These are phyloP conservation scores for Pediacus dermestoides DNA, from an alignment of 2,888 invertebrate genomes.

Conservation along the genomic window DNA sequence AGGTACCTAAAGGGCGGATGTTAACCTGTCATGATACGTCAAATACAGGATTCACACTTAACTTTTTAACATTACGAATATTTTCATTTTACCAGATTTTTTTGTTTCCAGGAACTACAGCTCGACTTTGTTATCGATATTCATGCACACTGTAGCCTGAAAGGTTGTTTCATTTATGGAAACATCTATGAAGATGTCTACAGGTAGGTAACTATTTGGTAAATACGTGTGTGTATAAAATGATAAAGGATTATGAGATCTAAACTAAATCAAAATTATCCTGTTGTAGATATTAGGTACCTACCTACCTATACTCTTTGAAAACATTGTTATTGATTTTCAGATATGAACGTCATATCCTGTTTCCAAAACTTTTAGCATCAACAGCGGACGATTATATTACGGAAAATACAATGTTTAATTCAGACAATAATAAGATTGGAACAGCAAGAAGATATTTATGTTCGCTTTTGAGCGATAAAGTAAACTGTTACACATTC, in stretches of 20 bases:
- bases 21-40: too few species aligned
- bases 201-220: constrained; percentile 63
- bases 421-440: constrained; percentile 79
- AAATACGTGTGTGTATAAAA: too few species aligned
- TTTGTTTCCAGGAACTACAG: constrained; percentile 53
- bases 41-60: too few species aligned
- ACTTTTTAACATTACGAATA: constrained; percentile 3
- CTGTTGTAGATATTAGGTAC: too few species aligned
- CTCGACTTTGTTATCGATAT: constrained; percentile 93
- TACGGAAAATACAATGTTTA: constrained; percentile 83
- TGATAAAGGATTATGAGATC: too few species aligned
- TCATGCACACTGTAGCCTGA: constrained; percentile 88
- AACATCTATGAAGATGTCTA: constrained; percentile 91
- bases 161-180: constrained; percentile 92
- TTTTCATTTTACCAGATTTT: constrained; percentile 2
- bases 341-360: constrained; percentile 90
- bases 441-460: constrained; percentile 85
- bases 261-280: too few species aligned
- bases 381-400: constrained; percentile 88
- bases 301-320: too few species aligned
- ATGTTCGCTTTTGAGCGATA: constrained; percentile 70
- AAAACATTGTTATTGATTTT: constrained; percentile 35
- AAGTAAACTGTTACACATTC: constrained; percentile 83
- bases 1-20: too few species aligned
- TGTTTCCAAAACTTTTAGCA: constrained; percentile 88